Evolutionary conservation across 2,113 vertebrate genomes (phyloP), one percentile per base, ranked within the genome.

Genomic region (Dermatemys mawii): DNA sequence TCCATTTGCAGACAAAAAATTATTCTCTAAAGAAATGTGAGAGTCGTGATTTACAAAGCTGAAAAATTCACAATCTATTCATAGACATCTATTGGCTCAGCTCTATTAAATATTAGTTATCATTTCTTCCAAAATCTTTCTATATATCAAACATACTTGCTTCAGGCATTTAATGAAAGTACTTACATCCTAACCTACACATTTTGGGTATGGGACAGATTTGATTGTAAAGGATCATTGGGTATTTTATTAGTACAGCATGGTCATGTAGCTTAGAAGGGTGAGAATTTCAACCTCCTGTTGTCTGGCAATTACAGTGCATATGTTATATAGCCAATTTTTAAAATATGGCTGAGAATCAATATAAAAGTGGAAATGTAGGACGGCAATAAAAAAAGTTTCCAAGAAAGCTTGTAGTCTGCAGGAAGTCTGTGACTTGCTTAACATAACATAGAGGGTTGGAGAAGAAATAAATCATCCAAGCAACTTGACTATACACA

Each of bases 391-490:
- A 90, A 83, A 92, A 91, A 10, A 90, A 2, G 1, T 91, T 94
- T 93, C 81, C 50, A 94, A 89, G 51, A 93, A 88, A 96, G 24
- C 19, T 53, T 86, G 21, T 26, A 90, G 8, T 84, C 83, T 91
- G 27, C 48, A 92, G 87, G 81, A 94, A 93, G 38, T 92, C 88
- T 97, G 1, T 86, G 83, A 90, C n/a, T 81, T 82, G 60, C 76
- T 93, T 89, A 83, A 84, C 14, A 44, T 55, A 96, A 81, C 35
- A 86, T 4, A 54, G 49, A 76, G 22, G 48, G 32, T 50, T 81
- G 11, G 22, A 35, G 54, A 95, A 92, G 70, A 97, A 94, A 96
- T 95, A 91, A 96, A 97, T 96, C 93, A 96, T 60, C 81, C n/a
- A 81, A 96, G 46, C 44, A 94, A 14, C 84, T 96, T 88, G 80